These are phyloP conservation scores for Anguilla anguilla DNA, from an alignment of 2,797 vertebrate species.

Conservation along the genomic window DNA sequence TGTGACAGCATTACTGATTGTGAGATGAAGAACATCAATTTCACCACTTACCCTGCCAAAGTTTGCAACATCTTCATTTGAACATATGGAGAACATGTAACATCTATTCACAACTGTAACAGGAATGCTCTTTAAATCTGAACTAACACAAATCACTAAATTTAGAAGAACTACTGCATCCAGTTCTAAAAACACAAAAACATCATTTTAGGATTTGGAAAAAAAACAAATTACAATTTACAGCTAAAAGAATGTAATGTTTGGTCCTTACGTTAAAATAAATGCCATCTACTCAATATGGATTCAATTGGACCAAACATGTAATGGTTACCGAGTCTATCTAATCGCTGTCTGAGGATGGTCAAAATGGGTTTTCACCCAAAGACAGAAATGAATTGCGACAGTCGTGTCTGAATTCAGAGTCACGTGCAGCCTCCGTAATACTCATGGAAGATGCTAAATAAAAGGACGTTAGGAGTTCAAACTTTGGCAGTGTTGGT, in stretches of 20 bases:
- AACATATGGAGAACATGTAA: slow-evolving; percentile 45
- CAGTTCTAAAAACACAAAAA: slow-evolving; percentile 10
- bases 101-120: slow-evolving; percentile 59
- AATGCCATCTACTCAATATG: slow-evolving; percentile 36
- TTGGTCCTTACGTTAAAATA: slow-evolving; percentile 69
- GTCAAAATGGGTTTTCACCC: slow-evolving; percentile 30
- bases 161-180: slow-evolving; percentile 33
- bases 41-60: slow-evolving; percentile 73
- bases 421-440: slow-evolving; percentile 30
- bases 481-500: slow-evolving; percentile 77
- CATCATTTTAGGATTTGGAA: slow-evolving; percentile 27
- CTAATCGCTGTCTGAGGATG: slow-evolving; percentile 38
- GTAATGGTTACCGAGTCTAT: slow-evolving; percentile 62
- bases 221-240: slow-evolving; percentile 41
- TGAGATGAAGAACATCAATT: slow-evolving; percentile 57
- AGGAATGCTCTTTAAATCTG: slow-evolving; percentile 59
- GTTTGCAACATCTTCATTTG: slow-evolving; percentile 60
- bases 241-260: slow-evolving; percentile 42
- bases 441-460: slow-evolving; percentile 65
- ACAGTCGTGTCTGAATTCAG: background rate
- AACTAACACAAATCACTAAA: slow-evolving; percentile 57
- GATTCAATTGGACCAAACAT: slow-evolving; percentile 45
- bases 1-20: slow-evolving; percentile 38
- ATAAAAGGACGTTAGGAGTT: slow-evolving; percentile 58
- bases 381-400: background rate